Base-by-base conservation (phyloP, 2,797 vertebrate species). In the Ceryle rudis region DNA sequence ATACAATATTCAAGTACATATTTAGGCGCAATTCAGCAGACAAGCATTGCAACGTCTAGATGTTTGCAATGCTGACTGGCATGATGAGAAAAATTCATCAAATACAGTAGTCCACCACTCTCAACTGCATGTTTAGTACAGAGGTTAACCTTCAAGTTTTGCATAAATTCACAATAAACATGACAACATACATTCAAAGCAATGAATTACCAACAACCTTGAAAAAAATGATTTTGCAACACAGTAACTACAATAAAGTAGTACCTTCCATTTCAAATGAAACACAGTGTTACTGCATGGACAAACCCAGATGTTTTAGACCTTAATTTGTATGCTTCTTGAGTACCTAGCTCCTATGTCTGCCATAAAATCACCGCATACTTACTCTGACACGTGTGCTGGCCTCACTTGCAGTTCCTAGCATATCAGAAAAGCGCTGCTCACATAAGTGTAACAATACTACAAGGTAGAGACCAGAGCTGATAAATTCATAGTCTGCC, bases 401-500 rank as follows among this genome's bases (percentile, higher is more conserved):
- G 94, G 98, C 98, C 96, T 99, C 99, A 88, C 98, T 99, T 52
- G 99, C 98, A 2, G 99, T 99, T 95, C 99, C 99, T 73, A 99
- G 98, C 95, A 99, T 99, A 75, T 99, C 99, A 8, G 99, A 99
- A 98, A 99, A 99, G 96, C 99, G 99, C 98, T 99, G 99, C 95
- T 99, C 99, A 26, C 99, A 99, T 95, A 99, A 99, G 95, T 99
- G 99, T 86, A 99, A 96, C 96, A 99, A 98, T 78, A 99, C 99
- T 97, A 99, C 99, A 97, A 99, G 98, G 97, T 99, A 99, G 89
- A 99, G 98, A 42, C 99, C 99, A 80, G 99, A 99, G 98, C 99
- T 99, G 98, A 99, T 99, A 97, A 99, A 99, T 97, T 99, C 99
- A 71, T 99, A 99, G 96, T 99, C 99, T 17, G 99, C 99, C 99